Conservation (phyloP, 2,888 invertebrate genomes). For the Autographa pulchrina region DNA sequence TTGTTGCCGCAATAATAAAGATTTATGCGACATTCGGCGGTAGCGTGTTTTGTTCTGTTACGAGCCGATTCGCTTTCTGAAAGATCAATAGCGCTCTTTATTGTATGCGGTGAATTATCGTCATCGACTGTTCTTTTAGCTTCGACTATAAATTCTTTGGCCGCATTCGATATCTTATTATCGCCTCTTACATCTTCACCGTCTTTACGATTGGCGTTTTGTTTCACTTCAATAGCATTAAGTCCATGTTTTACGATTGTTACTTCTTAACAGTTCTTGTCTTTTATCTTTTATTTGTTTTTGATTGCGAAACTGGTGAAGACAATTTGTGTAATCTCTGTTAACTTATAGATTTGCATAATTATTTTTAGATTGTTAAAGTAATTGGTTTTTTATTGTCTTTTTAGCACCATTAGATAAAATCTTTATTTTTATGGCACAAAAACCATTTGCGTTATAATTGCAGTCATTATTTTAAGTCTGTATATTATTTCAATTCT, state of each 20-base stretch:
- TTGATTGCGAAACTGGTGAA: constrained; percentile 37
- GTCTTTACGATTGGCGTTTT: constrained; percentile 71
- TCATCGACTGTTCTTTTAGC: constrained; percentile 80
- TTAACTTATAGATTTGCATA: constrained; percentile 38
- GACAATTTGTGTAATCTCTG: constrained; percentile 27
- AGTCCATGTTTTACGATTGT: constrained; percentile 63
- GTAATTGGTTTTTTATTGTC: constrained; percentile 16
- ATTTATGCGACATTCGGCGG: constrained; percentile 89
- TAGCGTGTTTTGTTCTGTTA: constrained; percentile 89
- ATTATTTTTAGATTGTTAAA: constrained; percentile 25
- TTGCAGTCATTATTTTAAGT: background rate
- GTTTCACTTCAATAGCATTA: constrained; percentile 65
- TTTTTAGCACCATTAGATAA: constrained; percentile 12
- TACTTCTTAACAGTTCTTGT: constrained; percentile 54
- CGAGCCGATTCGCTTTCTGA: constrained; percentile 87
- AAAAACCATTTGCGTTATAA: background rate
- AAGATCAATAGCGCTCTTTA: constrained; percentile 88
- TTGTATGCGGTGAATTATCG: constrained; percentile 85
- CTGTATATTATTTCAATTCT: constrained; percentile 3
- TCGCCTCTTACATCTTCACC: constrained; percentile 82
- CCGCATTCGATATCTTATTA: constrained; percentile 81
- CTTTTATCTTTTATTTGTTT: constrained; percentile 49
- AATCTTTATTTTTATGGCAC: background rate
- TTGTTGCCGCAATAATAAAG: constrained; percentile 89
- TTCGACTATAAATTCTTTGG: constrained; percentile 79